These are phyloP conservation scores for Barypeithes pellucidus DNA, from an alignment of 2,888 invertebrate genomes.

Conservation along the genomic window DNA sequence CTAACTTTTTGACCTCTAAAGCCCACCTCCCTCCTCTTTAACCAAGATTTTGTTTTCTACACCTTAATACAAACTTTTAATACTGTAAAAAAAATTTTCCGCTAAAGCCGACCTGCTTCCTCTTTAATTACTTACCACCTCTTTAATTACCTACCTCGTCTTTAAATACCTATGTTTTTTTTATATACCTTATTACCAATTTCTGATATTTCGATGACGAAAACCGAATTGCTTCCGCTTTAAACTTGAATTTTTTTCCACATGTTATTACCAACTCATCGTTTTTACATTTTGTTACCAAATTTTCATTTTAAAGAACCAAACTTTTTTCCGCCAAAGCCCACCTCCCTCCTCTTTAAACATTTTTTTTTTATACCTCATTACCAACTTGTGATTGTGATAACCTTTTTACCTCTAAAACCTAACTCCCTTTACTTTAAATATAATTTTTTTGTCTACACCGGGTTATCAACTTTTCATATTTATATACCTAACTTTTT, in stretches of 20 bases:
- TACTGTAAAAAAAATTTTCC: not conserved
- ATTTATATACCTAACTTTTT: not conserved
- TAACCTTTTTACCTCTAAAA: not conserved
- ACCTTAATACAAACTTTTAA: not conserved
- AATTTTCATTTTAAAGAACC: not conserved
- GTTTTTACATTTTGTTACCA: not conserved
- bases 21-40: slow-evolving; percentile 5
- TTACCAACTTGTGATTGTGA: not conserved
- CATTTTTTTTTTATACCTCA: not conserved
- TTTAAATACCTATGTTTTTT: not conserved
- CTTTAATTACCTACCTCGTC: not conserved
- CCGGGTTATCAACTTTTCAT: too few species aligned
- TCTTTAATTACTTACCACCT: not conserved
- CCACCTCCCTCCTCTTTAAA: slow-evolving; percentile 4
- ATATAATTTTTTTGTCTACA: not conserved
- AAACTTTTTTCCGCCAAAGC: not conserved
- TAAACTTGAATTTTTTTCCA: not conserved
- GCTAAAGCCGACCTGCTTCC: not conserved
- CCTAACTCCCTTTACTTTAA: not conserved
- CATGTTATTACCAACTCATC: too few species aligned
- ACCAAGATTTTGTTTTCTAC: not conserved
- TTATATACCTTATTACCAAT: not conserved
- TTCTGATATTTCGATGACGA: too few species aligned
- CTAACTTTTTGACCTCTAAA: not conserved
- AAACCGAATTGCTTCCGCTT: not conserved